A percentile compares a stretch with the other conserved stretches of the same genome.
phyloP scores from a whole-genome alignment of 1,140 invertebrate genomes.

The Pomphorhynchus laevis region DNA sequence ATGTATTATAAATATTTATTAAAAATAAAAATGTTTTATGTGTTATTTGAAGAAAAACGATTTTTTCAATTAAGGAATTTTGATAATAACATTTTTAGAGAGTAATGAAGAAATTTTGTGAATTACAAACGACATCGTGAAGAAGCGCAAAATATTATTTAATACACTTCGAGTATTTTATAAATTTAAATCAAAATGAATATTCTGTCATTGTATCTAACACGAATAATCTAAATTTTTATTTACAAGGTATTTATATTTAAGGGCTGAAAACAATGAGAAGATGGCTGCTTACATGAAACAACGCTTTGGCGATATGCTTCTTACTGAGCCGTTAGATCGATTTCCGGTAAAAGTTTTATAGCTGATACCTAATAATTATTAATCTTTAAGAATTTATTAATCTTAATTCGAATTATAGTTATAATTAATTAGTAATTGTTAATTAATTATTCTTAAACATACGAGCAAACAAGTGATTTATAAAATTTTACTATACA shows the following conservation, averaged over 20 bases:
- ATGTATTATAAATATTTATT: neutral
- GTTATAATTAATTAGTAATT: too few species aligned
- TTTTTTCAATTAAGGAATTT: neutral
- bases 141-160: neutral
- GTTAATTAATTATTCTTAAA: too few species aligned
- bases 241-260: too few species aligned
- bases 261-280: slow-evolving; percentile 27
- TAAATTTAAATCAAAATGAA: slow-evolving; percentile 34
- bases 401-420: too few species aligned
- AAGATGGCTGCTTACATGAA: slow-evolving; percentile 83
- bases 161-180: slow-evolving; percentile 4
- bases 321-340: slow-evolving; percentile 16
- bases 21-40: neutral
- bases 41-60: neutral
- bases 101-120: too few species aligned
- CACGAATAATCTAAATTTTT: too few species aligned
- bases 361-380: too few species aligned
- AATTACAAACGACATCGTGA: too few species aligned
- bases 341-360: slow-evolving; percentile 16
- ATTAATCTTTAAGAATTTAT: too few species aligned
- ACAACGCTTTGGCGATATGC: slow-evolving; percentile 61
- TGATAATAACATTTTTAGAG: neutral
- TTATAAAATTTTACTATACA: too few species aligned
- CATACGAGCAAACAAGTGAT: too few species aligned
- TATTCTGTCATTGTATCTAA: neutral